Conservation (phyloP, 1,140 invertebrate genomes). For the Euura saliciscinereae region DNA sequence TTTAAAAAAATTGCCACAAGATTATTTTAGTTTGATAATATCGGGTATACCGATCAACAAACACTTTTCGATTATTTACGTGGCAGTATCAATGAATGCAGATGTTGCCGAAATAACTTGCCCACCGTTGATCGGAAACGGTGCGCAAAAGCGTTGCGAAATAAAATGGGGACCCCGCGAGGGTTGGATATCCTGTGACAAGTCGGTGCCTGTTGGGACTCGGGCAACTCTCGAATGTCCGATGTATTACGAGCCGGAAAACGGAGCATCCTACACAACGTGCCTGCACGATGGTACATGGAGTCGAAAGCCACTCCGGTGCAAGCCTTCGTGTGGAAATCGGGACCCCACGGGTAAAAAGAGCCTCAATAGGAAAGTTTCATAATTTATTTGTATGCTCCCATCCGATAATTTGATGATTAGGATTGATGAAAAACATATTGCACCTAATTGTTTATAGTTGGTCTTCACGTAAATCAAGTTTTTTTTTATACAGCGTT, state of each 20-base stretch:
- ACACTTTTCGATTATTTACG: no score
- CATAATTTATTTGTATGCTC: constrained; percentile 12
- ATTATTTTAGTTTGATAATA: no score
- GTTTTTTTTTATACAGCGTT: no score
- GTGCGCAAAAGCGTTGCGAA: constrained; percentile 38
- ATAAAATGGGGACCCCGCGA: constrained; percentile 35
- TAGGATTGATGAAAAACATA: no score
- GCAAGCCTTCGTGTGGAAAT: constrained; percentile 41
- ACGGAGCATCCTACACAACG: constrained; percentile 32
- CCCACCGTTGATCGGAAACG: constrained; percentile 23
- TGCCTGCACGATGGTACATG: constrained; percentile 54
- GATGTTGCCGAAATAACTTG: constrained; percentile 34
- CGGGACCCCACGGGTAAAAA: constrained; percentile 34
- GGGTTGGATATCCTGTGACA: constrained; percentile 42
- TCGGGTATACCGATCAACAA: no score
- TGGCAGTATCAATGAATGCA: no score
- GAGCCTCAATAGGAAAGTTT: not conserved
- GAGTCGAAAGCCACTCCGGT: constrained; percentile 47
- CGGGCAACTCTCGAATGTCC: constrained; percentile 44
- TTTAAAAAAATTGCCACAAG: no score
- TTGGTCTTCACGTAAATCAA: no score
- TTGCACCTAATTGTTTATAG: no score
- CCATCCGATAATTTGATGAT: no score
- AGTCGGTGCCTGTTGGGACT: constrained; percentile 39
- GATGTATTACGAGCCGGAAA: constrained; percentile 40